Evolutionary conservation across 2,113 vertebrate genomes (phyloP).

Genomic region (Clarias batrachus): DNA sequence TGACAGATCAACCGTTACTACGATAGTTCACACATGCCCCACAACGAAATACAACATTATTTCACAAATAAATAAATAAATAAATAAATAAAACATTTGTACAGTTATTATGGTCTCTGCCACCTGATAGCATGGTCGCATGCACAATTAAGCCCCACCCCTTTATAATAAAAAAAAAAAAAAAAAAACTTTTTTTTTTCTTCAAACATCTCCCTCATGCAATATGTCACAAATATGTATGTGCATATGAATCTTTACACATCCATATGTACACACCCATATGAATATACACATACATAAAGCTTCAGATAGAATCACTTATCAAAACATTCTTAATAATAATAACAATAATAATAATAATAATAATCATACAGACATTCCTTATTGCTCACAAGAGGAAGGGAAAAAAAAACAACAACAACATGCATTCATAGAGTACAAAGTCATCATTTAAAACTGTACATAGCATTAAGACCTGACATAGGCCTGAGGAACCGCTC

Average conservation of each 20-base stretch:
- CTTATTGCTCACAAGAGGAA: slow-evolving; percentile 74
- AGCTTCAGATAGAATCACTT: slow-evolving; percentile 62
- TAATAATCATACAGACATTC: slow-evolving; percentile 48
- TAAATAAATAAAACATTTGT: slow-evolving; percentile 44
- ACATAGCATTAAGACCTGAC: slow-evolving; percentile 60
- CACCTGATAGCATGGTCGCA: slow-evolving; percentile 70
- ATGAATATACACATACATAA: slow-evolving; percentile 68
- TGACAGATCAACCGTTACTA: slow-evolving; percentile 43
- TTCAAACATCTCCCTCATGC: slow-evolving; percentile 73
- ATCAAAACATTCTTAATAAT: slow-evolving; percentile 59
- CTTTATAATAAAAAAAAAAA: slow-evolving; percentile 41
- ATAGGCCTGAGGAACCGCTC: slow-evolving; percentile 31
- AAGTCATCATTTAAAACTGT: slow-evolving; percentile 68
- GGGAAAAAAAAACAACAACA: slow-evolving; percentile 39
- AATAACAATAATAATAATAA: too few species aligned
- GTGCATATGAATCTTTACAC: slow-evolving; percentile 59
- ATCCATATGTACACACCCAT: slow-evolving; percentile 63
- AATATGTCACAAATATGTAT: slow-evolving; percentile 67
- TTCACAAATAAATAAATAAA: slow-evolving; percentile 28
- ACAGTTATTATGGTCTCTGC: slow-evolving; percentile 70
- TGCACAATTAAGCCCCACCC: slow-evolving; percentile 69
- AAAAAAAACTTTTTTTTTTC: slow-evolving; percentile 4
- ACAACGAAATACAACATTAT: slow-evolving; percentile 43
- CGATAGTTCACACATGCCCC: slow-evolving; percentile 57
- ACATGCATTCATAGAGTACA: slow-evolving; percentile 72